These are phyloP conservation scores for Prunella strophiata DNA, from an alignment of 2,797 vertebrate species.

Conservation along the genomic window DNA sequence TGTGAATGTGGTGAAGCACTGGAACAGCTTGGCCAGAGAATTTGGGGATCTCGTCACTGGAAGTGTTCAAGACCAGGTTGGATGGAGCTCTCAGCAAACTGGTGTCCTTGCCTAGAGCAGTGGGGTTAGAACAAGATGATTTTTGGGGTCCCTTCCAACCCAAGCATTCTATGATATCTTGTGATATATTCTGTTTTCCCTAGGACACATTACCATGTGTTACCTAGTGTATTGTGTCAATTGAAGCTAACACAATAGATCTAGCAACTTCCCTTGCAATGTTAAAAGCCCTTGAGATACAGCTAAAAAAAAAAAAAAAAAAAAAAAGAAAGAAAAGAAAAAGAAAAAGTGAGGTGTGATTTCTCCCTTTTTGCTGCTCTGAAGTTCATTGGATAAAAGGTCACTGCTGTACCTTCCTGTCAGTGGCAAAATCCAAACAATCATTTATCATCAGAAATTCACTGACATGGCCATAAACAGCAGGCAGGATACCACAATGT, in stretches of 20 bases:
- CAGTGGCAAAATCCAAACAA: neutral
- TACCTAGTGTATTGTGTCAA: neutral
- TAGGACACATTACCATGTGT: fast-evolving
- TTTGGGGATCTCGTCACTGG: neutral
- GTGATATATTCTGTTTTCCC: neutral
- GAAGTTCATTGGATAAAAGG: neutral
- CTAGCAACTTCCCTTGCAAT: neutral
- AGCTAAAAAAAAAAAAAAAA: neutral
- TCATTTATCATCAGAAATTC: neutral
- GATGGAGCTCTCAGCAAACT: neutral
- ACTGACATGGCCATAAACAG: neutral
- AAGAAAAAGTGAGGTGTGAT: neutral
- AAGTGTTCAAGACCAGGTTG: neutral
- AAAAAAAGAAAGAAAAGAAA: neutral
- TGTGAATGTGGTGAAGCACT: neutral
- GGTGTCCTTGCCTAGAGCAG: no score
- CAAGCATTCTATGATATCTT: neutral
- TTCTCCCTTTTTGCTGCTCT: neutral
- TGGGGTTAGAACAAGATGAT: neutral
- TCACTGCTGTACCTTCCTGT: neutral
- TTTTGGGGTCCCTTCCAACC: neutral
- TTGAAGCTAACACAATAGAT: neutral
- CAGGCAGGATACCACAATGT: neutral
- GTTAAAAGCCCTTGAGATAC: neutral
- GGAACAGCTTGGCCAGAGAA: neutral